phyloP scores from a whole-genome alignment of 2,113 vertebrate species.

The Zosterops borbonicus region DNA sequence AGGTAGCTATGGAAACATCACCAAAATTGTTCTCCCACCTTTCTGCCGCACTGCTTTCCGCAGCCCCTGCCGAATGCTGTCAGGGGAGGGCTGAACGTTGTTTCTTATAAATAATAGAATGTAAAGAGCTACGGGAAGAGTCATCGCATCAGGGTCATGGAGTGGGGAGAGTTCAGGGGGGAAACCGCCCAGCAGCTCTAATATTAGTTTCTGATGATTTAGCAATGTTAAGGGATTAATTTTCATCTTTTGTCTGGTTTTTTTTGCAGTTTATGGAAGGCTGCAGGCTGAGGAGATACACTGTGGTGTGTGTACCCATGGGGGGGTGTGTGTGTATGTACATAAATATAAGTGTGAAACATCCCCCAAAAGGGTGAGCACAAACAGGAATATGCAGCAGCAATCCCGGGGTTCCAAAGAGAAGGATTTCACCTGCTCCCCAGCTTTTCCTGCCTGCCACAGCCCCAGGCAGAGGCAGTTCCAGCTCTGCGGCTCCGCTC shows the following conservation, averaged over 20 bases:
- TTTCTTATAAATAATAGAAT: slow-evolving; percentile 82
- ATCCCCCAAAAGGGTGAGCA: neutral
- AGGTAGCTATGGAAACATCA: slow-evolving; percentile 85
- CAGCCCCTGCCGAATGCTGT: slow-evolving; percentile 69
- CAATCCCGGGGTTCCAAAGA: neutral
- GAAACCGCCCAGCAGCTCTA: slow-evolving; percentile 45
- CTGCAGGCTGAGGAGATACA: neutral
- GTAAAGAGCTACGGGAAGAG: slow-evolving; percentile 65
- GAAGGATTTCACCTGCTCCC: neutral
- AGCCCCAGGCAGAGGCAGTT: neutral
- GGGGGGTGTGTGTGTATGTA: neutral
- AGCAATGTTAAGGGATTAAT: neutral
- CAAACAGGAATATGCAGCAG: neutral
- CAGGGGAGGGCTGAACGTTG: slow-evolving; percentile 73
- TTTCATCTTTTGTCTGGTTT: neutral
- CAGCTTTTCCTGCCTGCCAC: neutral
- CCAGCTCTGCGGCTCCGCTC: neutral
- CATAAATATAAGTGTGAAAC: neutral
- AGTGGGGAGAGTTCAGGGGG: slow-evolving; percentile 55
- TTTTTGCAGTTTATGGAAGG: neutral
- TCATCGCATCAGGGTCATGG: slow-evolving; percentile 56
- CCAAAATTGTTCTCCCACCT: slow-evolving; percentile 78
- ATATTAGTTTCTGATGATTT: slow-evolving; percentile 59
- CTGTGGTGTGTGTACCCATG: neutral
- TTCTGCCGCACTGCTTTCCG: slow-evolving; percentile 69